phyloP scores from a whole-genome alignment of 2,888 invertebrate genomes.

The Cheilosia grossa region DNA sequence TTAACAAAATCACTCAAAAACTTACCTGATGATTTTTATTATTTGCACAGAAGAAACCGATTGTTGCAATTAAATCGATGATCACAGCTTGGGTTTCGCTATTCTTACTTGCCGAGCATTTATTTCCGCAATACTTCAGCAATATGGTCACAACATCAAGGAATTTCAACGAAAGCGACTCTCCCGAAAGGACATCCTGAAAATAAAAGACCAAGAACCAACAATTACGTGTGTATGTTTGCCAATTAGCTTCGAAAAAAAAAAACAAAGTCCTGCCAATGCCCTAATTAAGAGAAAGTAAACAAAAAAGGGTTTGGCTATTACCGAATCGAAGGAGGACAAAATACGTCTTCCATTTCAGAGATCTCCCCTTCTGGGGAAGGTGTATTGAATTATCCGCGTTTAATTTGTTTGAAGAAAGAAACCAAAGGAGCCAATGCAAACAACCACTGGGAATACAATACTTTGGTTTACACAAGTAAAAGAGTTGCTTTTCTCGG shows the following conservation, averaged over 20 bases:
- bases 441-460: slow-evolving; percentile 68
- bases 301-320: slow-evolving; percentile 77
- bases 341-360: slow-evolving; percentile 8
- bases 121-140: slow-evolving; percentile 80
- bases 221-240: slow-evolving; percentile 57
- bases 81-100: slow-evolving; percentile 82
- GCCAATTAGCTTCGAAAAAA: slow-evolving; percentile 67
- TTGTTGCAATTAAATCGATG: slow-evolving; percentile 82
- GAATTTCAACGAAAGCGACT: slow-evolving; percentile 81
- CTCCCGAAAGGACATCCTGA: slow-evolving; percentile 82
- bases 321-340: slow-evolving; percentile 21
- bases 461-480: slow-evolving; percentile 54
- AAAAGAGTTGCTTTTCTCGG: slow-evolving; percentile 37
- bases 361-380: slow-evolving; percentile 76
- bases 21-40: slow-evolving; percentile 82
- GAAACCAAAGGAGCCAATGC: slow-evolving; percentile 69
- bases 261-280: slow-evolving; percentile 75
- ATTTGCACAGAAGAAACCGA: slow-evolving; percentile 83
- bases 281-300: slow-evolving; percentile 80
- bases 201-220: slow-evolving; percentile 50
- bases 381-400: slow-evolving; percentile 63
- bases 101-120: slow-evolving; percentile 78
- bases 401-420: slow-evolving; percentile 74
- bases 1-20: slow-evolving; percentile 5
- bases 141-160: slow-evolving; percentile 82